Evolutionary conservation across 2,797 vertebrate genomes (phyloP).

Genomic region (Pseudomugil tenellus): DNA sequence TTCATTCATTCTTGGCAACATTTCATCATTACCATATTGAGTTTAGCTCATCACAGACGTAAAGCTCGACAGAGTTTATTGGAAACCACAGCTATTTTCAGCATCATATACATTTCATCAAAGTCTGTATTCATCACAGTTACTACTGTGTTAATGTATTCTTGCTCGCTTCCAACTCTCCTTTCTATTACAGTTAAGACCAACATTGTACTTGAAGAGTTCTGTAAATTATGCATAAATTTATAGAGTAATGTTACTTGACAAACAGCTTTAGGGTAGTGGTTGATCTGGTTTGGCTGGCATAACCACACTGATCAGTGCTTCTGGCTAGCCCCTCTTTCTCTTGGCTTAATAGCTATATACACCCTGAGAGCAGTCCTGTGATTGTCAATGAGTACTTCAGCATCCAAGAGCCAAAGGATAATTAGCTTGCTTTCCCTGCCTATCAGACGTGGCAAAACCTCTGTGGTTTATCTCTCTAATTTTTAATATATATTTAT

Average conservation of each 20-base stretch:
- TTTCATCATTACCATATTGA: neutral
- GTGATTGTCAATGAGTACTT: conserved; percentile 80
- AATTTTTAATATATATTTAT: neutral
- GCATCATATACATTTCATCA: conserved; percentile 2
- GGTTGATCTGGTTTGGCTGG: conserved; percentile 59
- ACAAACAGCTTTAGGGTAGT: conserved; percentile 40
- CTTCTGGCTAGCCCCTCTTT: conserved; percentile 56
- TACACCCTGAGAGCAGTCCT: conserved; percentile 61
- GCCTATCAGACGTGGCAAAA: conserved; percentile 74
- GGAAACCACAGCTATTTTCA: neutral
- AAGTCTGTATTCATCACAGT: conserved; percentile 4
- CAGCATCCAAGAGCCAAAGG: conserved; percentile 72
- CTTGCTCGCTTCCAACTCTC: neutral
- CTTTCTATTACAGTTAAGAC: conserved; percentile 16
- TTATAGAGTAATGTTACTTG: conserved; percentile 31
- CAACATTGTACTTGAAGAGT: conserved; percentile 10
- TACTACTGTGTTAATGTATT: conserved; percentile 7
- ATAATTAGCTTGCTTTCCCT: conserved; percentile 78
- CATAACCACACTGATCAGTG: conserved; percentile 57
- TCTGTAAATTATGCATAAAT: conserved; percentile 28
- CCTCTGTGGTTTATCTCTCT: conserved; percentile 24
- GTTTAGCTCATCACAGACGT: neutral
- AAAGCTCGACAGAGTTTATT: neutral
- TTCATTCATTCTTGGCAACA: neutral
- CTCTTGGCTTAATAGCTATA: conserved; percentile 63